phyloP scores from a whole-genome alignment of 2,797 vertebrate genomes.

The Rousettus madagascariensis region DNA sequence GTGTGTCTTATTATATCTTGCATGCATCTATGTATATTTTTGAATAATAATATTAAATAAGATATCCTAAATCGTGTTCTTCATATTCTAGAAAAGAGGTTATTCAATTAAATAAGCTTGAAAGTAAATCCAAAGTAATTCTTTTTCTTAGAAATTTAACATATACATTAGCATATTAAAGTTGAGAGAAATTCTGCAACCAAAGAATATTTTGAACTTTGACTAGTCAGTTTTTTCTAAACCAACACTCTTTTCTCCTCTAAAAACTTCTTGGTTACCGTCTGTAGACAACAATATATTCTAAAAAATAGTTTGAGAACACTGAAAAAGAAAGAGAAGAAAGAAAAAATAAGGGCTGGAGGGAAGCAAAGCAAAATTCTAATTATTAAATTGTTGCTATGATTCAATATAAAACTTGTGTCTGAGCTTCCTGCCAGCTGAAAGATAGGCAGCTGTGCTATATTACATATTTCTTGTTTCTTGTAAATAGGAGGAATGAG shows the following conservation, averaged over 20 bases:
- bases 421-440: not conserved
- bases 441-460: not conserved
- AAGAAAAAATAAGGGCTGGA: not conserved
- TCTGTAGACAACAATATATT: not conserved
- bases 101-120: not conserved
- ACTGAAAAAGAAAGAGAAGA: not conserved
- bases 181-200: not conserved
- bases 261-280: not conserved
- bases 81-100: not conserved
- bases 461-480: not conserved
- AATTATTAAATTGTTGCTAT: not conserved
- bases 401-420: not conserved
- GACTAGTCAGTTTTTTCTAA: not conserved
- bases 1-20: not conserved
- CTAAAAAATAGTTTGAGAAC: not conserved
- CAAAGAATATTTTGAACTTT: not conserved
- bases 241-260: not conserved
- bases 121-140: not conserved
- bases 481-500: not conserved
- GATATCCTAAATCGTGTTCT: not conserved
- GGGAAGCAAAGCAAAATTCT: not conserved
- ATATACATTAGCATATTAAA: not conserved
- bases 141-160: not conserved
- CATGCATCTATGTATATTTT: not conserved
- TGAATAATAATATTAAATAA: not conserved